Conservation (phyloP, 1,140 invertebrate species). For the Leptopilina boulardi region DNA sequence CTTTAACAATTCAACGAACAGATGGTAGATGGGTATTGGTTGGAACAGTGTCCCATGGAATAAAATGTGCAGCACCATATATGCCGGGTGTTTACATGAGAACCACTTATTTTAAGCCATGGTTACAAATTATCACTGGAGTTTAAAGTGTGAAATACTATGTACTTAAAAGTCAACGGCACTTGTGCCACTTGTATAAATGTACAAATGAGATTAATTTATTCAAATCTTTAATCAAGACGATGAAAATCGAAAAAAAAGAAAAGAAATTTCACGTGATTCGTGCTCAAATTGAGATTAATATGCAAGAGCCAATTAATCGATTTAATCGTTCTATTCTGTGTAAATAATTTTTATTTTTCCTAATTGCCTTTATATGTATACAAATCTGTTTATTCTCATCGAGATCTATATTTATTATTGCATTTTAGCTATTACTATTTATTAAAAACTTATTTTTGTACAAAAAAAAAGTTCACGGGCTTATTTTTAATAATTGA, state of each 20-base stretch:
- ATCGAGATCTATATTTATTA: conserved; percentile 69
- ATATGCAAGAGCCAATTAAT: conserved; percentile 2
- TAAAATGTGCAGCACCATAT: conserved; percentile 94
- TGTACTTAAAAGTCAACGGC: conserved; percentile 39
- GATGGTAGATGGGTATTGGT: conserved; percentile 93
- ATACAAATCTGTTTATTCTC: conserved; percentile 54
- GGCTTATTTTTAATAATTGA: conserved; percentile 27
- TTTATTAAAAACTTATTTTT: conserved; percentile 74
- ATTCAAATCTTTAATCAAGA: conserved; percentile 55
- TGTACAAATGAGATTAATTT: conserved; percentile 73
- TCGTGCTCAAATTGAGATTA: conserved; percentile 41
- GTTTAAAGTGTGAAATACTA: conserved; percentile 76
- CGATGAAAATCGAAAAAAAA: conserved; percentile 7
- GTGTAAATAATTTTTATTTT: conserved; percentile 57
- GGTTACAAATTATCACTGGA: conserved; percentile 90
- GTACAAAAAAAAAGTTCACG: conserved; percentile 53
- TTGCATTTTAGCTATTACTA: conserved; percentile 69
- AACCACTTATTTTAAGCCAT: conserved; percentile 92
- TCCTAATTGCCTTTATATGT: conserved; percentile 56
- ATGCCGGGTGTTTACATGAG: conserved; percentile 95
- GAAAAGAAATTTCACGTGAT: not conserved
- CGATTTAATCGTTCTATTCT: conserved; percentile 47
- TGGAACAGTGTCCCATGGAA: conserved; percentile 96
- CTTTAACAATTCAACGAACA: conserved; percentile 87
- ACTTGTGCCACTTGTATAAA: conserved; percentile 73